These are phyloP conservation scores for Boulengerochromis microlepis DNA, from an alignment of 2,113 vertebrate genomes.

Conservation along the genomic window DNA sequence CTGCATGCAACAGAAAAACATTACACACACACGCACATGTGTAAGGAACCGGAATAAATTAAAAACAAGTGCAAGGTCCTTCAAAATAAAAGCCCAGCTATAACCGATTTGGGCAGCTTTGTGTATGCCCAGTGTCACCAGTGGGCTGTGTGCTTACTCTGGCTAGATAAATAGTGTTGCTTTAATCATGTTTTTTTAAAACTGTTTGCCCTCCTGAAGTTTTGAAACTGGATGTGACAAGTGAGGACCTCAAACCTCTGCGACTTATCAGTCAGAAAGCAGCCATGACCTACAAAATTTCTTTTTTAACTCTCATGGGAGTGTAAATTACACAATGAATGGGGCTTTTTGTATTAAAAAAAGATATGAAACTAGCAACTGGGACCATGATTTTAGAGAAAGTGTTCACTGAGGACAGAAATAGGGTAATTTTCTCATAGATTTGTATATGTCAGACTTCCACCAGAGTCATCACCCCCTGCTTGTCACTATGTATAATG, in stretches of 20 bases:
- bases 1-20: background rate
- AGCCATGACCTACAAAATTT: background rate
- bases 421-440: background rate
- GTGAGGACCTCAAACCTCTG: background rate
- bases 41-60: background rate
- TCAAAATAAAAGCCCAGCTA: background rate
- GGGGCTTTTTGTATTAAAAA: background rate
- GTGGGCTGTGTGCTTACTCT: rapidly evolving
- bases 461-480: background rate
- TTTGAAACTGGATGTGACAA: background rate
- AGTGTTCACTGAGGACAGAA: background rate
- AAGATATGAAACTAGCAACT: background rate
- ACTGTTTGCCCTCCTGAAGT: background rate
- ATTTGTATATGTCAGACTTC: background rate
- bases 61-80: background rate
- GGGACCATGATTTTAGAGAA: background rate
- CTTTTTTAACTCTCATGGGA: background rate
- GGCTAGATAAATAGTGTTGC: background rate
- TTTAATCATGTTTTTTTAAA: rapidly evolving
- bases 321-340: background rate
- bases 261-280: background rate
- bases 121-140: background rate
- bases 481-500: background rate
- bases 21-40: background rate
- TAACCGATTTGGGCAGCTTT: background rate